Percentiles rank a stretch among this genome's conserved stretches.
Conservation (phyloP, 2,888 invertebrate genomes). For the Aleiodes testaceus region DNA sequence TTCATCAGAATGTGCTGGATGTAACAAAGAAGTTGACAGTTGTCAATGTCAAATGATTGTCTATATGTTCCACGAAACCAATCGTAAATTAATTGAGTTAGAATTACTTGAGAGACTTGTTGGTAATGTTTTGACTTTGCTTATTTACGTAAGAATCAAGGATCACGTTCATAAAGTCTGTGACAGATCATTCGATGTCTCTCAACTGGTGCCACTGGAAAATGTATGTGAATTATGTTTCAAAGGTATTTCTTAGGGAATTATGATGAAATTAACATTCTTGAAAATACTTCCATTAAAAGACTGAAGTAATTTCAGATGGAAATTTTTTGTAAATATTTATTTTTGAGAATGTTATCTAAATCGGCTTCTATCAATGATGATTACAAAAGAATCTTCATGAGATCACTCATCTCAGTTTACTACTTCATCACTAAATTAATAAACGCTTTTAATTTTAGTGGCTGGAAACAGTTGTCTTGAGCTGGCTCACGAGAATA, state of each 20-base stretch:
- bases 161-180: slow-evolving; percentile 89
- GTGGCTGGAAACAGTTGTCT: slow-evolving; percentile 91
- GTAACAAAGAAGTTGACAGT: slow-evolving; percentile 78
- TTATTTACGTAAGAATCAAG: slow-evolving; percentile 89
- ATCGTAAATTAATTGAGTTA: slow-evolving; percentile 83
- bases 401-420: not conserved
- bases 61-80: slow-evolving; percentile 84
- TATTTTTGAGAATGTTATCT: slow-evolving; percentile 13
- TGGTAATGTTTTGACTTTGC: slow-evolving; percentile 87
- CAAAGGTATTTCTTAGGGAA: too few species aligned
- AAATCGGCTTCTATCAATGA: not conserved
- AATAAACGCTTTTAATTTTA: slow-evolving; percentile 64
- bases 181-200: slow-evolving; percentile 89
- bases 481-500: slow-evolving; percentile 90
- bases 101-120: slow-evolving; percentile 87
- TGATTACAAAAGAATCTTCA: slow-evolving; percentile 6
- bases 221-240: slow-evolving; percentile 73
- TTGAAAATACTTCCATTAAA: too few species aligned
- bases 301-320: too few species aligned
- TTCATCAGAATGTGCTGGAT: slow-evolving; percentile 80
- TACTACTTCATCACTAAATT: not conserved
- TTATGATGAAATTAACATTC: too few species aligned
- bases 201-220: slow-evolving; percentile 85
- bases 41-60: slow-evolving; percentile 81
- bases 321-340: too few species aligned